Evolutionary conservation across 2,888 invertebrate species (phyloP).

Genomic region (Neoitamus cyanurus): DNA sequence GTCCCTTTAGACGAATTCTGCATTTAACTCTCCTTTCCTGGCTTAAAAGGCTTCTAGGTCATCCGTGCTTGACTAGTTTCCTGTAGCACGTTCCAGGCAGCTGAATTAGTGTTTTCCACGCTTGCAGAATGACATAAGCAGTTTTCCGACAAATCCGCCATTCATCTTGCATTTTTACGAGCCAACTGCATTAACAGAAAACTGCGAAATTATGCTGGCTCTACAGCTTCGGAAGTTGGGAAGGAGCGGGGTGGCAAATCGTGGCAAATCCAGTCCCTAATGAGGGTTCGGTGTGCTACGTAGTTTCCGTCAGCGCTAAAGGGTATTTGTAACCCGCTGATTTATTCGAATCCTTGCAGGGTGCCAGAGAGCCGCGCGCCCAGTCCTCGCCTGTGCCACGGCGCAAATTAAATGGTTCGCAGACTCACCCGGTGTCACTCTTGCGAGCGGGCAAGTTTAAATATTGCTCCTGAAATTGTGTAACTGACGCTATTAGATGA

Average conservation of each 20-base stretch:
- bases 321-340: neutral
- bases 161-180: neutral
- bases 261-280: neutral
- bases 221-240: neutral
- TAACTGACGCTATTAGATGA: constrained; percentile 25
- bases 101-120: neutral
- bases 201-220: neutral
- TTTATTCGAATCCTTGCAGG: neutral
- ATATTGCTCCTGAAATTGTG: constrained; percentile 29
- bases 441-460: constrained; percentile 4
- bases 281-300: neutral
- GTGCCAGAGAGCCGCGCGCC: neutral
- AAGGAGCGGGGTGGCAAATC: neutral
- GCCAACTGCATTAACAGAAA: constrained; percentile 4
- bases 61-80: neutral
- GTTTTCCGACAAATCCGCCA: neutral
- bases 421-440: constrained; percentile 20
- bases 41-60: neutral
- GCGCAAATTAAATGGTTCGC: constrained; percentile 22
- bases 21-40: neutral
- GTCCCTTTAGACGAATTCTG: neutral
- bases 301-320: neutral
- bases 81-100: neutral
- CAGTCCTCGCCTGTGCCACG: neutral
- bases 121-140: neutral